Evolutionary conservation across 2,888 invertebrate species (phyloP).

Genomic region (Lasioglossum pauxillum): DNA sequence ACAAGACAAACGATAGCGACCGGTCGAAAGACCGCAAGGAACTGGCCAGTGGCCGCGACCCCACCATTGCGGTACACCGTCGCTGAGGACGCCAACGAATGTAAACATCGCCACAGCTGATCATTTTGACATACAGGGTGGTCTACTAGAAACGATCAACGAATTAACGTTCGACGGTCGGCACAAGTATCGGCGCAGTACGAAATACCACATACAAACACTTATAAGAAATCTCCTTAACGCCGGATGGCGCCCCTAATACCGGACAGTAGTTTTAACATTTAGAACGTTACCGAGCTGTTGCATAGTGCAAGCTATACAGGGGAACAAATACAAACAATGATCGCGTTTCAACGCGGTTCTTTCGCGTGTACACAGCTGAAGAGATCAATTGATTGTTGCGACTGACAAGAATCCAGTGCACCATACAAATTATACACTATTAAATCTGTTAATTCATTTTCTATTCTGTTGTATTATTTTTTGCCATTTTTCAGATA

Average conservation of each 20-base stretch:
- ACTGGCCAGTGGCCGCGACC: slow-evolving; percentile 73
- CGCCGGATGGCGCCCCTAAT: neutral
- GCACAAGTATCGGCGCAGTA: neutral
- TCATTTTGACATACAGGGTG: slow-evolving; percentile 47
- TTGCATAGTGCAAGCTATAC: neutral
- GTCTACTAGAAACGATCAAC: neutral
- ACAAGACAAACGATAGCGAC: slow-evolving; percentile 58
- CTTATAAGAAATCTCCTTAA: neutral
- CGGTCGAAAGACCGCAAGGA: slow-evolving; percentile 72
- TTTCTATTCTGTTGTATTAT: neutral
- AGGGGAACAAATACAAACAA: neutral
- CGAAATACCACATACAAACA: neutral
- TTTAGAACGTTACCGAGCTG: neutral
- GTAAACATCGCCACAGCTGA: slow-evolving; percentile 79
- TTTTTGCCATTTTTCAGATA: too few species aligned
- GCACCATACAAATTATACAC: neutral
- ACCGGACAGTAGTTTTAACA: neutral
- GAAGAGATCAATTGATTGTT: neutral
- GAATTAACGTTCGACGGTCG: neutral
- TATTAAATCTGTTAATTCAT: neutral
- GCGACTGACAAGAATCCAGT: neutral
- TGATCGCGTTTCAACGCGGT: neutral
- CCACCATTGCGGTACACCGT: slow-evolving; percentile 65
- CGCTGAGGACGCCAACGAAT: slow-evolving; percentile 69
- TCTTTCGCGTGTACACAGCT: neutral